A percentile compares a stretch with the other conserved stretches of the same genome.
Conservation (phyloP, 2,797 vertebrate genomes). For the Champsocephalus esox region DNA sequence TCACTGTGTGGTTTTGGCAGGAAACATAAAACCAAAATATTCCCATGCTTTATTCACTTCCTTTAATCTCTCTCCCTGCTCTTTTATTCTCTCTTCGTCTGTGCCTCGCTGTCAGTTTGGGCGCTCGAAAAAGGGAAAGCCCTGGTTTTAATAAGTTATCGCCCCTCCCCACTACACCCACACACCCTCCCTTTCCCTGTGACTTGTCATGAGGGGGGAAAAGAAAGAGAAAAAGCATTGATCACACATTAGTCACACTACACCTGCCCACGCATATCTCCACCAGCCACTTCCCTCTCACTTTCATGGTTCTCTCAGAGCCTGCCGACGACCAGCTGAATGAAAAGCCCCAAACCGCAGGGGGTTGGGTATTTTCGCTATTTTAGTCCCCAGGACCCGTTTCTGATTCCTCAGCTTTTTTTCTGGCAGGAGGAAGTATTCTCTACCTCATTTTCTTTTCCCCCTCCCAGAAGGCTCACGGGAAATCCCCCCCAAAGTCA, state of each 20-base stretch:
- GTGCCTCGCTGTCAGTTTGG: conserved; percentile 46
- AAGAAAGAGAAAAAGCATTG: conserved; percentile 54
- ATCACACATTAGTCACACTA: conserved; percentile 76
- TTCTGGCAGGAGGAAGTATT: conserved; percentile 53
- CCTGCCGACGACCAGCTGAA: conserved; percentile 28
- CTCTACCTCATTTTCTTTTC: conserved; percentile 65
- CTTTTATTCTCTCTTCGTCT: conserved; percentile 59
- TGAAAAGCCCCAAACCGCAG: conserved; percentile 33
- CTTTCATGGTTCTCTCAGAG: conserved; percentile 47
- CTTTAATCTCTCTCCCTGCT: conserved; percentile 66
- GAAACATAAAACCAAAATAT: conserved; percentile 64
- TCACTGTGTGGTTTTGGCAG: conserved; percentile 53
- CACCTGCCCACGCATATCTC: conserved; percentile 72
- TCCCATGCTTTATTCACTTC: conserved; percentile 67
- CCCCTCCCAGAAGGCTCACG: conserved; percentile 44
- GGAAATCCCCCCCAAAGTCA: conserved; percentile 77
- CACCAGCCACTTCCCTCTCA: conserved; percentile 48
- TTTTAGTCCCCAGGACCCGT: conserved; percentile 19
- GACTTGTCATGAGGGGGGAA: conserved; percentile 46
- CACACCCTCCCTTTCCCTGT: conserved; percentile 32
- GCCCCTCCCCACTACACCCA: background rate
- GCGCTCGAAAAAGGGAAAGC: conserved; percentile 66
- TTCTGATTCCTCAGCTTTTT: conserved; percentile 46
- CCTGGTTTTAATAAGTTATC: conserved; percentile 61
- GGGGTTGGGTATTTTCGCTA: conserved; percentile 18